Base-by-base conservation (phyloP, 2,888 invertebrate species). In the Ariolimax columbianus region DNA sequence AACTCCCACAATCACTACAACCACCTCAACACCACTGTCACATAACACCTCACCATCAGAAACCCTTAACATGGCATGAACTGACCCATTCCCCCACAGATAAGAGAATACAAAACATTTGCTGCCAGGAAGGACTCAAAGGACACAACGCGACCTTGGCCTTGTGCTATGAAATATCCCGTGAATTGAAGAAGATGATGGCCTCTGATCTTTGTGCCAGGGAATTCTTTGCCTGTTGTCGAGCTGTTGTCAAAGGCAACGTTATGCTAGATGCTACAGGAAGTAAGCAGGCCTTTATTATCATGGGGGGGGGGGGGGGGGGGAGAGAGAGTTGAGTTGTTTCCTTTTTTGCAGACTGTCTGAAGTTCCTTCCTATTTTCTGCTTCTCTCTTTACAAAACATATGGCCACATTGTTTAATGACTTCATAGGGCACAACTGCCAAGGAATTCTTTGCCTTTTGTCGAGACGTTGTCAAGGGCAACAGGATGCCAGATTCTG, bases 201-300 rank as follows among this genome's bases (percentile, higher is more conserved):
- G 86, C 82, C 30, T 87, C 87, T 78, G 84, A 86, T 36, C 70
- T 83, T 1, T 90, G 90, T 87, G 87, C 89, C 26, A 84, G 84
- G 40, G 86, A 87, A 26, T 90, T 89, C 83, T 90, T 89, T 79
- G 75, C 66, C 70, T 90, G 90, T 84, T 90, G 90, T 83, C 82
- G 59, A 40, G 86, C 83, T 47, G 43, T 23, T n/a, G 83, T 79
- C 40, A 77, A 82, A 36, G 87, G 83, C 17, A 43, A 40, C 47
- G 59, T 51, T 26, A 51, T 68, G 19, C 63, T 79, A 14, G 81
- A 84, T 51, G 77, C 40, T n/a, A n/a, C 70, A 26, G 84, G 86
- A 51, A 55, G 83, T 80, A 73, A 83, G 85, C n/a, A n/a, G n/a
- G n/a, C 81, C 47, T 36, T 3, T 30, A 30, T 63, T n/a, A 6